phyloP scores from a whole-genome alignment of 2,888 invertebrate genomes.

The Pegoplata infirma region DNA sequence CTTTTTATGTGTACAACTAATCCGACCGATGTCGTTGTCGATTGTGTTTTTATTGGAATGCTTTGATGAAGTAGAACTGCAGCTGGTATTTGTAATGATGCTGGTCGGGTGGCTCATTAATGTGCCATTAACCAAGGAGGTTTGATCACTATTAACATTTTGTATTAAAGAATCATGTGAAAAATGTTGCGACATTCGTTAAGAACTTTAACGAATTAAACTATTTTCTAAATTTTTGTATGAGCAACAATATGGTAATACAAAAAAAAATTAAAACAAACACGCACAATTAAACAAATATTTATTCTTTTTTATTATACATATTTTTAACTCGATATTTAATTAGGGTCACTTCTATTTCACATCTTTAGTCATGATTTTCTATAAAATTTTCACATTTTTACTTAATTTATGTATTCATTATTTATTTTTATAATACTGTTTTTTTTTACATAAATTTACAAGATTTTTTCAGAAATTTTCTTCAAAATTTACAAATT shows the following conservation, averaged over 20 bases:
- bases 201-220: background rate
- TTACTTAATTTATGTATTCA: background rate
- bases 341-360: background rate
- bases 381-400: background rate
- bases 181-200: constrained; percentile 39
- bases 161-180: constrained; percentile 3
- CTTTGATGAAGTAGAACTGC: constrained; percentile 7
- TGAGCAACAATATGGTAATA: constrained; percentile 7
- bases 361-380: background rate
- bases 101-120: constrained; percentile 24
- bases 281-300: constrained; percentile 34
- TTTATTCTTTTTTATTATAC: constrained; percentile 50
- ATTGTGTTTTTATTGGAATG: constrained; percentile 41
- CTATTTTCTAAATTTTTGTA: background rate
- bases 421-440: constrained; percentile 23
- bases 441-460: background rate
- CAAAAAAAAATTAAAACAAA: background rate
- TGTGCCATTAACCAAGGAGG: constrained; percentile 35
- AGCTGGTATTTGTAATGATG: constrained; percentile 3
- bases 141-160: constrained; percentile 44
- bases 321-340: constrained; percentile 42
- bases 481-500: constrained; percentile 8
- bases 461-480: background rate
- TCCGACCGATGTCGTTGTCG: background rate
- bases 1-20: constrained; percentile 20